Conservation (phyloP, 2,888 invertebrate genomes). For the Timandra comae region DNA sequence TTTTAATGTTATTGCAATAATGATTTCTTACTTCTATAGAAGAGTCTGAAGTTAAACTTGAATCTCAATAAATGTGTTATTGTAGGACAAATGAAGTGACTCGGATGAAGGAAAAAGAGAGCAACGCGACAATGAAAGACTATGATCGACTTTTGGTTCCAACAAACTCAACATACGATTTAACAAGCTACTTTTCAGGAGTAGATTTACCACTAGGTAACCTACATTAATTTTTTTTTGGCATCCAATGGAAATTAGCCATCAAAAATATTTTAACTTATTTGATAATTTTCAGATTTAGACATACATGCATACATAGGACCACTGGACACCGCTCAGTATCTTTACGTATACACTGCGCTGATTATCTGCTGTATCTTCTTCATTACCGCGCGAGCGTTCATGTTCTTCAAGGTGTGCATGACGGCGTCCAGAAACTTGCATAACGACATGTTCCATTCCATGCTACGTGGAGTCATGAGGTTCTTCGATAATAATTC, state of each 20-base stretch:
- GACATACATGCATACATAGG: conserved; percentile 64
- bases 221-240: background rate
- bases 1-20: too few species aligned
- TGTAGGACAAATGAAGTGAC: conserved; percentile 70
- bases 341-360: conserved; percentile 62
- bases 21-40: background rate
- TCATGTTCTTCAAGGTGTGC: conserved; percentile 84
- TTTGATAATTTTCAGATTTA: conserved; percentile 42
- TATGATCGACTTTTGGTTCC: conserved; percentile 40
- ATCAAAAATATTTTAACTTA: too few species aligned
- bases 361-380: conserved; percentile 69
- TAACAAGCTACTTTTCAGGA: conserved; percentile 58
- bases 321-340: conserved; percentile 60
- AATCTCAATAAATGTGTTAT: background rate
- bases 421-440: conserved; percentile 85
- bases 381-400: conserved; percentile 77
- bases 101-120: conserved; percentile 53
- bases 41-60: background rate
- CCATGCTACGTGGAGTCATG: conserved; percentile 86
- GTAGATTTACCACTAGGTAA: conserved; percentile 46
- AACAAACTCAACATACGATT: conserved; percentile 46
- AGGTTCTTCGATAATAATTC: conserved; percentile 92
- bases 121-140: conserved; percentile 48
- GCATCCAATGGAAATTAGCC: too few species aligned
- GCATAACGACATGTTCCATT: conserved; percentile 90